Evolutionary conservation across 2,888 invertebrate genomes (phyloP).

Genomic region (Argyresthia goedartella): DNA sequence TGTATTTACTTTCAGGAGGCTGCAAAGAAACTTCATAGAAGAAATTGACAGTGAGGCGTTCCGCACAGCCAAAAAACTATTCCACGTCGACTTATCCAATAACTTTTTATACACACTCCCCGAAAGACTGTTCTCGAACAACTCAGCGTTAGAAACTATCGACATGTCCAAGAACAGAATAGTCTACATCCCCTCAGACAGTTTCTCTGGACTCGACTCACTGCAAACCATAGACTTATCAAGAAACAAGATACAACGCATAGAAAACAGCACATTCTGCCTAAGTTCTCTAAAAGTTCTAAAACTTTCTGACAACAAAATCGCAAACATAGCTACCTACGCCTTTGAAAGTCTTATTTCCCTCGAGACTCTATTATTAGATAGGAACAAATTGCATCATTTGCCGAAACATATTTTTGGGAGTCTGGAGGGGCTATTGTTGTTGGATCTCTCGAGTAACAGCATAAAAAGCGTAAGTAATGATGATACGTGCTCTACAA

Average conservation of each 20-base stretch:
- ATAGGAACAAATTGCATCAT: conserved; percentile 64
- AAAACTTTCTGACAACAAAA: conserved; percentile 78
- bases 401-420: conserved; percentile 59
- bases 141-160: conserved; percentile 70
- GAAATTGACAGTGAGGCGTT: conserved; percentile 73
- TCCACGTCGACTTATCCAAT: conserved; percentile 77
- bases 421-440: conserved; percentile 57
- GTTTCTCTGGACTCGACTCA: conserved; percentile 69
- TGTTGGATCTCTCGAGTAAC: conserved; percentile 69
- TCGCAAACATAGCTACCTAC: conserved; percentile 69
- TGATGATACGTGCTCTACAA: background rate
- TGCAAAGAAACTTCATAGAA: conserved; percentile 76
- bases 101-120: conserved; percentile 74
- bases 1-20: conserved; percentile 61
- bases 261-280: conserved; percentile 72
- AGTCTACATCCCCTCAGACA: conserved; percentile 64
- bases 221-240: conserved; percentile 79
- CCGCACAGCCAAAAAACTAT: conserved; percentile 69
- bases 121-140: conserved; percentile 69
- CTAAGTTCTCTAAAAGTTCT: conserved; percentile 71
- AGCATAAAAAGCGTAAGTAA: conserved; percentile 57
- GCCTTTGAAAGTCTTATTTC: conserved; percentile 64
- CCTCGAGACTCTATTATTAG: conserved; percentile 65
- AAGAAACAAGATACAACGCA: conserved; percentile 72
- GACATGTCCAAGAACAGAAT: conserved; percentile 78